Base-by-base conservation (phyloP, 2,888 invertebrate species). In the Julus scanicus region DNA sequence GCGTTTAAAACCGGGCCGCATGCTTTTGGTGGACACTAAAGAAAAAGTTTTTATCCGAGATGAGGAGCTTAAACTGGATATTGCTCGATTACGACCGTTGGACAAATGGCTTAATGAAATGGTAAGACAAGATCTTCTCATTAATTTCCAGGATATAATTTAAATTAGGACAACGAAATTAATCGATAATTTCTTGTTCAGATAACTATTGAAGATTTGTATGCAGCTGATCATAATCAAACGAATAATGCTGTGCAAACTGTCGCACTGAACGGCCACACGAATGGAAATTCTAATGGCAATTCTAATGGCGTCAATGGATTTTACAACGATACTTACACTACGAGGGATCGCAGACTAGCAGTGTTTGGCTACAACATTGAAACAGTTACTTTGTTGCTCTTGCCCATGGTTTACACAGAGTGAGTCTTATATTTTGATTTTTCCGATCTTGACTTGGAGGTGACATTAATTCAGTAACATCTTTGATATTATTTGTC, bases 1-100 rank as follows among this genome's bases (percentile, higher is more conserved):
- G 91, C 97, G 99, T 89, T 94, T 99, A 91, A 98, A 99, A 93
- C 99, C 99, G 1, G 99, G 99, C 4, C 95, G 99, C 90, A 99
- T 99, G 99, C 94, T 99, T 92, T 93, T 99, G 90, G 99, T 99
- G 87, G 99, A 99, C 92, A 99, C 99, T 0, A 94, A 95, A 90
- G 96, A 97, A 91, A 95, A 97, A 92, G 94, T 94, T 90, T 96
- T 99, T 90, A 98, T 98, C 90, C 96, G 97, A 91, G 99, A 99
- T 92, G 96, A 99, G 88, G 97, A 98, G 91, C 93, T 99, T 88
- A 99, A 99, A 93, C 92, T 95, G 90, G 92, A 96, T 86, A 98
- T 99, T 90, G 96, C 99, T 5, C 94, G 94, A 90, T 96, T 96
- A 90, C 94, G 99, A 88, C 98, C 99, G 4, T 97, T 98, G 92